phyloP scores from a whole-genome alignment of 2,888 invertebrate genomes.

The Drosophila pegasa region DNA sequence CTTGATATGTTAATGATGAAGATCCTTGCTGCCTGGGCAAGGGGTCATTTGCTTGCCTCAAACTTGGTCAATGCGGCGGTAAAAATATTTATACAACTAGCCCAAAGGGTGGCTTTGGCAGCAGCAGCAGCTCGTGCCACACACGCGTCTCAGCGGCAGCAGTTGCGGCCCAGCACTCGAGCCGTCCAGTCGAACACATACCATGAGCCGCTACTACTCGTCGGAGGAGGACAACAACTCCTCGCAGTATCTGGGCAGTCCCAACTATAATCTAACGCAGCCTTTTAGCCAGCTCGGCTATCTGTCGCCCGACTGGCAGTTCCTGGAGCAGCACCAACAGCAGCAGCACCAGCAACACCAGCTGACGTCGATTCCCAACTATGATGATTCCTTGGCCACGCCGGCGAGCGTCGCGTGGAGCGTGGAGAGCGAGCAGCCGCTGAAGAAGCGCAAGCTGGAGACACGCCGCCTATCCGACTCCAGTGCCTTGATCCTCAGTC shows the following conservation, averaged over 20 bases:
- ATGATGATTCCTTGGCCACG: not conserved
- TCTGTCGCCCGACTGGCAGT: conserved; percentile 68
- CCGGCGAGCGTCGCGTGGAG: conserved; percentile 4
- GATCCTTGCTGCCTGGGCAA: conserved; percentile 56
- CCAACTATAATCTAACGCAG: conserved; percentile 63
- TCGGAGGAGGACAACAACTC: conserved; percentile 83
- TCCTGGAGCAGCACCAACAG: conserved; percentile 28
- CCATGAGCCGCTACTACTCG: conserved; percentile 75
- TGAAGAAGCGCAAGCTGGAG: conserved; percentile 33
- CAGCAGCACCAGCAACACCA: conserved; percentile 4
- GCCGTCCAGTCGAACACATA: conserved; percentile 48
- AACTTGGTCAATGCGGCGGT: conserved; percentile 74
- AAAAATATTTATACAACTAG: conserved; percentile 71
- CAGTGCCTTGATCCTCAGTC: conserved; percentile 84
- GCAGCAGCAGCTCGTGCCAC: conserved; percentile 48
- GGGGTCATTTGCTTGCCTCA: conserved; percentile 75
- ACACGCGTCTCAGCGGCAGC: conserved; percentile 61
- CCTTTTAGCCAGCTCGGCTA: conserved; percentile 39
- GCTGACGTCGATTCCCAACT: conserved; percentile 5
- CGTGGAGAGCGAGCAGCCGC: conserved; percentile 10
- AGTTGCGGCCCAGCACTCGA: conserved; percentile 72
- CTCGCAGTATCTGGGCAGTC: conserved; percentile 81
- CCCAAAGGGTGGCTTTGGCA: conserved; percentile 57
- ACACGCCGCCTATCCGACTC: conserved; percentile 17
- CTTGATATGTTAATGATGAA: conserved; percentile 76